phyloP scores from a whole-genome alignment of 1,140 invertebrate genomes.

The Diuraphis noxia region DNA sequence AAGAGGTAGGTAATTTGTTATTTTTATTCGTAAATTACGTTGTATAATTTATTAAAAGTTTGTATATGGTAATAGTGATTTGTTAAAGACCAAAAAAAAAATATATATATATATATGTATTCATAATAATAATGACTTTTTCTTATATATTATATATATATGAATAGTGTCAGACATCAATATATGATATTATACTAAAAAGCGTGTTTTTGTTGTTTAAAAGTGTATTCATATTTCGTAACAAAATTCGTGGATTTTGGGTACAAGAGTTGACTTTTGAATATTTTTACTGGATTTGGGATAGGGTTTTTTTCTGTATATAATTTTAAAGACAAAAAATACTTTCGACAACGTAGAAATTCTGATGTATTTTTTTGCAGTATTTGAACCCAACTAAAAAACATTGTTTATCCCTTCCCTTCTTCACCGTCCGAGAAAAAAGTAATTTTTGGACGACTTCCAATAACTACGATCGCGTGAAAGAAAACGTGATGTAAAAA shows the following conservation, averaged over 20 bases:
- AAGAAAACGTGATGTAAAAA: neutral
- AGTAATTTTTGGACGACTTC: neutral
- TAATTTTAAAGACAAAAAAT: neutral
- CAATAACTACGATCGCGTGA: neutral
- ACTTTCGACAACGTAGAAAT: neutral
- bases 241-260: neutral
- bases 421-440: neutral
- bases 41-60: neutral
- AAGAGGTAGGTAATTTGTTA: neutral
- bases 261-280: neutral
- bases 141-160: too few relatives aligned
- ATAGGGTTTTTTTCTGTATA: neutral
- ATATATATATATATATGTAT: too few relatives aligned
- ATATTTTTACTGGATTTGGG: neutral
- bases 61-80: too few relatives aligned
- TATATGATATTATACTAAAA: too few relatives aligned
- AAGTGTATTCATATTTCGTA: neutral
- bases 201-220: neutral
- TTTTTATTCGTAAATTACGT: neutral
- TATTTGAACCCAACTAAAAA: neutral
- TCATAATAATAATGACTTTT: too few relatives aligned
- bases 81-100: too few relatives aligned
- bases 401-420: neutral
- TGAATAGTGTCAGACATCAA: neutral
- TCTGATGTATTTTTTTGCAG: neutral